Percentiles rank a stretch among this genome's conserved stretches.
Conservation (phyloP, 2,113 vertebrate genomes). For the Pelvicachromis taeniatus region DNA sequence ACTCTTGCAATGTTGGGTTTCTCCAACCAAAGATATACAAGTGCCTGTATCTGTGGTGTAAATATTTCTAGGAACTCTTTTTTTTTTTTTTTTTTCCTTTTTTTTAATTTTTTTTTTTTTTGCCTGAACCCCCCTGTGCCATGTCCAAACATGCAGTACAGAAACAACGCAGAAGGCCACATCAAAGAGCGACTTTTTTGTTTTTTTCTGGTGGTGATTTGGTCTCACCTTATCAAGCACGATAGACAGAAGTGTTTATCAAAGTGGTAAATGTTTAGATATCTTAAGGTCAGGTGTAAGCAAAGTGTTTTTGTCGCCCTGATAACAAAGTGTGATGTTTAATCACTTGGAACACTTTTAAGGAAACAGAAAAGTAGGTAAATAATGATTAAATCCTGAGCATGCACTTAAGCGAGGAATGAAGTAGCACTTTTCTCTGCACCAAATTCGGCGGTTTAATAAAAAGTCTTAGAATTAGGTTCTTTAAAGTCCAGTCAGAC, state of each 20-base stretch:
- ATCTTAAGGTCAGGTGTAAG: not conserved
- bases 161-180: slow-evolving; percentile 3
- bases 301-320: not conserved
- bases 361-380: not conserved
- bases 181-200: not conserved
- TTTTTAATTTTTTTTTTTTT: slow-evolving; percentile 33
- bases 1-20: slow-evolving; percentile 93
- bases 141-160: slow-evolving; percentile 51
- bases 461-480: not conserved
- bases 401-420: not conserved
- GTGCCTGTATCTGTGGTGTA: slow-evolving; percentile 99
- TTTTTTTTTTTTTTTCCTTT: not conserved
- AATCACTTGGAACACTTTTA: not conserved
- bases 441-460: not conserved
- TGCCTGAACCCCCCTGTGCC: slow-evolving; percentile 74
- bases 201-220: not conserved
- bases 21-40: slow-evolving; percentile 99
- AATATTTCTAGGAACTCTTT: slow-evolving; percentile 85
- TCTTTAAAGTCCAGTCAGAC: not conserved
- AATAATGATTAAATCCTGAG: not conserved
- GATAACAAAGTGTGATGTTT: not conserved
- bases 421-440: not conserved
- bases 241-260: not conserved
- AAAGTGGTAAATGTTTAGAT: not conserved
- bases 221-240: not conserved